Evolutionary conservation across 2,797 vertebrate species (phyloP).

Genomic region (Pseudomugil tenellus): DNA sequence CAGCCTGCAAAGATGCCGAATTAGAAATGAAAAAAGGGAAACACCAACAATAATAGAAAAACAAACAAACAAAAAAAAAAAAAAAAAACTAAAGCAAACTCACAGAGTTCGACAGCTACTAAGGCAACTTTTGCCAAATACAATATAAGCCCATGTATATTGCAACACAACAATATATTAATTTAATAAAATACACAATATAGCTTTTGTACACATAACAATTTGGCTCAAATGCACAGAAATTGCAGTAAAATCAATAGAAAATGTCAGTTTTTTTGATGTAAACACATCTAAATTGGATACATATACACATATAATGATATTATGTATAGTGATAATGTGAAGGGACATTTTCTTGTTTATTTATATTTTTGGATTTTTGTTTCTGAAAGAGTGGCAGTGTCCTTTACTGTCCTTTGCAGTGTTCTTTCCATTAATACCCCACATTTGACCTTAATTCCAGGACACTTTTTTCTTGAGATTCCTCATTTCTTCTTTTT

Average conservation of each 20-base stretch:
- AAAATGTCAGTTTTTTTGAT: slow-evolving; percentile 95
- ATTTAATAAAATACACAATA: slow-evolving; percentile 99
- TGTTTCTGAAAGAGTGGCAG: slow-evolving; percentile 89
- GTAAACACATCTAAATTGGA: slow-evolving; percentile 99
- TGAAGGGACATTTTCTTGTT: slow-evolving; percentile 92
- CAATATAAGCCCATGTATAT: slow-evolving; percentile 99
- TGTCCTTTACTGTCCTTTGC: slow-evolving; percentile 93
- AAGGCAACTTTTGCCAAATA: slow-evolving; percentile 99
- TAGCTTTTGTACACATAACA: slow-evolving; percentile 99
- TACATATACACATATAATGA: slow-evolving; percentile 99
- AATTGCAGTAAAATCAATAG: slow-evolving; percentile 99
- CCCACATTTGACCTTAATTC: slow-evolving; percentile 58
- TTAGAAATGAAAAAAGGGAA: slow-evolving; percentile 49
- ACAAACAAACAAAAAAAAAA: slow-evolving; percentile 75
- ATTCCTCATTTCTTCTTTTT: slow-evolving; percentile 61
- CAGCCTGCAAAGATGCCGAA: slow-evolving; percentile 75
- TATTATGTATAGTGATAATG: slow-evolving; percentile 91
- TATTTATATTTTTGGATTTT: slow-evolving; percentile 72
- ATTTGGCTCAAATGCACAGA: slow-evolving; percentile 99
- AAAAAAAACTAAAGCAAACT: slow-evolving; percentile 90
- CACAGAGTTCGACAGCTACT: slow-evolving; percentile 99
- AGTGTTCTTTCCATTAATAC: slow-evolving; percentile 76
- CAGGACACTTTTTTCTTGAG: slow-evolving; percentile 69
- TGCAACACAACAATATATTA: slow-evolving; percentile 99
- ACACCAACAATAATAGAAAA: slow-evolving; percentile 48